Percentiles rank a stretch among this genome's conserved stretches.
These are phyloP conservation scores for Eospalax fontanierii DNA, from an alignment of 2,797 vertebrate species.

Conservation along the genomic window DNA sequence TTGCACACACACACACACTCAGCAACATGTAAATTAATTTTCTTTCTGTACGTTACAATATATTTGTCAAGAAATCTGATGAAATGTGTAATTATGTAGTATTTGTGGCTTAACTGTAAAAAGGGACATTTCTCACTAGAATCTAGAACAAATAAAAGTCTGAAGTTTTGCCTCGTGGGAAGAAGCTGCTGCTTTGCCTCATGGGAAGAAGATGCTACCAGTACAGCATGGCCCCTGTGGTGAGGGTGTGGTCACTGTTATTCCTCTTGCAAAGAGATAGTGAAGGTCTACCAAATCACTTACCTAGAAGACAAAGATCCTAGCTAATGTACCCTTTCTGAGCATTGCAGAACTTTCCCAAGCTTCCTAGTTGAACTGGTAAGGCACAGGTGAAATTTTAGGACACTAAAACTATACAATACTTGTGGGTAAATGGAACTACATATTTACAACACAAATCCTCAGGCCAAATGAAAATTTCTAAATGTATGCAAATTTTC, in stretches of 20 bases:
- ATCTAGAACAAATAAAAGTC: not conserved
- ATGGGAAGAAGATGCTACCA: too few relatives aligned
- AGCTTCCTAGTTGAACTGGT: not conserved
- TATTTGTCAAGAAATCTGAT: conserved; percentile 13
- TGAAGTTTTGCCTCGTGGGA: not conserved
- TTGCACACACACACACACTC: not conserved
- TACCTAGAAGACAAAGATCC: not conserved
- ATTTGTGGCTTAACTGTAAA: conserved; percentile 25
- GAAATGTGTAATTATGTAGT: not conserved
- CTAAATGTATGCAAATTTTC: not conserved
- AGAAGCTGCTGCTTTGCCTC: not conserved
- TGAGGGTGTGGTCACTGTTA: not conserved
- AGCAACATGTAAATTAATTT: not conserved
- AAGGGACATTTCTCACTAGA: not conserved
- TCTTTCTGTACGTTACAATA: not conserved
- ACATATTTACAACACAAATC: not conserved
- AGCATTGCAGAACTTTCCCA: not conserved
- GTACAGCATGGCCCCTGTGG: not conserved
- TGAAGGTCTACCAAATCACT: not conserved
- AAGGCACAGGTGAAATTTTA: not conserved
- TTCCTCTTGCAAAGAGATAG: not conserved
- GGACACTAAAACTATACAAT: not conserved
- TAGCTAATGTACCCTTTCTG: not conserved
- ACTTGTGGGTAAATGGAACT: not conserved
- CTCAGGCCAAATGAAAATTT: not conserved